Evolutionary conservation across 2,888 invertebrate genomes (phyloP).

Genomic region (Selenia dentaria): DNA sequence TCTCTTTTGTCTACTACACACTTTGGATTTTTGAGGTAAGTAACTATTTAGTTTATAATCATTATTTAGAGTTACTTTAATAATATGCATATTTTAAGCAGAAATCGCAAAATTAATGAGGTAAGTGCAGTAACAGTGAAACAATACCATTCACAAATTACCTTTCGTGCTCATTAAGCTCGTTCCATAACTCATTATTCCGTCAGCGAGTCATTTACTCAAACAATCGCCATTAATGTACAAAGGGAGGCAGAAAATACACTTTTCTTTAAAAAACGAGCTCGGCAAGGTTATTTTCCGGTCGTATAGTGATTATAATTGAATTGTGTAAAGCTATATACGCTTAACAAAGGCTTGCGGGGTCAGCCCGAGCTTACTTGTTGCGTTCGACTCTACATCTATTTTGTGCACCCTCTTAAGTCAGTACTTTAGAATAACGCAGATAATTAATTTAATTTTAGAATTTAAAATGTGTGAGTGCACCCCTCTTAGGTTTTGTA

Average conservation of each 20-base stretch:
- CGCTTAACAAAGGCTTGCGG: constrained; percentile 41
- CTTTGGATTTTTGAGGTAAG: constrained; percentile 7
- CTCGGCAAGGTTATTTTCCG: constrained; percentile 15
- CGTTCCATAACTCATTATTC: constrained; percentile 20
- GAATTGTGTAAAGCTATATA: constrained; percentile 31
- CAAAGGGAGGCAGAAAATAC: constrained; percentile 16
- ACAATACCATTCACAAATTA: constrained; percentile 13
- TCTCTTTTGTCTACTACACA: constrained; percentile 1
- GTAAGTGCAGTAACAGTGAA: neutral
- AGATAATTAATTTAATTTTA: no score
- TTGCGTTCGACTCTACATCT: constrained; percentile 47
- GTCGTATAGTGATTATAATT: constrained; percentile 31
- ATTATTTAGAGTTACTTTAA: neutral
- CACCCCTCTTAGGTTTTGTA: no score
- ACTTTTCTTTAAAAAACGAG: constrained; percentile 10
- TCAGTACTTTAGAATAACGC: no score
- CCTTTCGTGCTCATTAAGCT: constrained; percentile 19
- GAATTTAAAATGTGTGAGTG: no score
- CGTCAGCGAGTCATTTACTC: constrained; percentile 22
- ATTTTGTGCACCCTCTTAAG: neutral
- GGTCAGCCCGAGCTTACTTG: constrained; percentile 53
- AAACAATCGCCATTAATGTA: constrained; percentile 21
- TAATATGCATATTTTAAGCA: neutral
- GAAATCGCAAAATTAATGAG: constrained; percentile 2
- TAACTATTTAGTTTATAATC: neutral